Percentiles rank a stretch among this genome's conserved stretches.
phyloP scores from a whole-genome alignment of 1,140 invertebrate species.

The Listronotus bonariensis region DNA sequence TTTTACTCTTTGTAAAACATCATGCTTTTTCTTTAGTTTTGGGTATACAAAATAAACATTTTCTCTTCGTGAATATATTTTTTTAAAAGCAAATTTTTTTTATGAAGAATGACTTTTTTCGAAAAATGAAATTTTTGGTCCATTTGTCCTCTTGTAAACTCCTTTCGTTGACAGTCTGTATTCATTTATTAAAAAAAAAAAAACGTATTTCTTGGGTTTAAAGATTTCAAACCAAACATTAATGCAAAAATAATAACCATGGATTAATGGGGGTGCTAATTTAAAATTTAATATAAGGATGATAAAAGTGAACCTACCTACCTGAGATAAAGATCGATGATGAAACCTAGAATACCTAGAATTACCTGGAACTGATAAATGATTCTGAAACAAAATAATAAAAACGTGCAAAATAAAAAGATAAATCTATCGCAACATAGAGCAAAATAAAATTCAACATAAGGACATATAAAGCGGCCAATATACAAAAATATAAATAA shows the following conservation, averaged over 20 bases:
- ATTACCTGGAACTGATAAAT: constrained; percentile 84
- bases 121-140: too few species aligned
- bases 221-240: constrained; percentile 6
- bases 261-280: not conserved
- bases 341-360: constrained; percentile 82
- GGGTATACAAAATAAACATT: too few species aligned
- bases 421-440: constrained; percentile 60
- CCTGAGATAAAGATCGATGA: constrained; percentile 58
- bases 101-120: too few species aligned
- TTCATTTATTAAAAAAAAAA: too few species aligned
- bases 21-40: too few species aligned
- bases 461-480: constrained; percentile 2
- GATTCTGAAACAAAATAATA: constrained; percentile 83
- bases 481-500: too few species aligned
- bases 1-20: too few species aligned
- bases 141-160: too few species aligned
- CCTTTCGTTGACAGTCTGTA: too few species aligned
- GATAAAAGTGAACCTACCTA: constrained; percentile 47
- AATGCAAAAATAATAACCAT: not conserved
- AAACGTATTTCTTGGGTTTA: too few species aligned
- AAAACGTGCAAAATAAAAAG: constrained; percentile 66
- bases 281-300: constrained; percentile 14
- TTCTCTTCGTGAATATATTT: too few species aligned
- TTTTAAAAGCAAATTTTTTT: too few species aligned
- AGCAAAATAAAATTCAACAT: constrained; percentile 50